Evolutionary conservation across 2,888 invertebrate genomes (phyloP).

Genomic region (Diplolepis rosae): DNA sequence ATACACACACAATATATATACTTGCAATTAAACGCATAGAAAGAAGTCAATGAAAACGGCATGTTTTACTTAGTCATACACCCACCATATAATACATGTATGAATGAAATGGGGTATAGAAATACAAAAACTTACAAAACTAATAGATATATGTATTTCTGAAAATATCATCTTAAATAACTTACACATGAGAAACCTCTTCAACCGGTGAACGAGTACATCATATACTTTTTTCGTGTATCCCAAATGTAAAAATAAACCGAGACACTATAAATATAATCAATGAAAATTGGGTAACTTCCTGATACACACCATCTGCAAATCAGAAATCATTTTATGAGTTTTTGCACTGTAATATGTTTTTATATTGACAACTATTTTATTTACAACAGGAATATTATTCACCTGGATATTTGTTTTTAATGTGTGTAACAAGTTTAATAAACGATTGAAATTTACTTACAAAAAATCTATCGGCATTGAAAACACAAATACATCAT

Average conservation of each 20-base stretch:
- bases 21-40: slow-evolving; percentile 33
- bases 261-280: slow-evolving; percentile 69
- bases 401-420: not conserved
- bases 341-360: slow-evolving; percentile 19
- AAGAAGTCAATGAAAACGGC: slow-evolving; percentile 28
- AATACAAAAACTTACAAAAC: slow-evolving; percentile 34
- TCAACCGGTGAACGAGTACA: slow-evolving; percentile 51
- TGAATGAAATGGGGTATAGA: slow-evolving; percentile 36
- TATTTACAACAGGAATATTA: not conserved
- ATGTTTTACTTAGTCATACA: slow-evolving; percentile 38
- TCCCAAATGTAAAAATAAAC: slow-evolving; percentile 54
- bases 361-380: not conserved
- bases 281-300: slow-evolving; percentile 62
- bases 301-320: slow-evolving; percentile 61
- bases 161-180: not conserved
- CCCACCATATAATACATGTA: slow-evolving; percentile 42
- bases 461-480: slow-evolving; percentile 3
- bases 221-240: slow-evolving; percentile 46
- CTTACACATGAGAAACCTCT: slow-evolving; percentile 11
- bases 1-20: slow-evolving; percentile 11
- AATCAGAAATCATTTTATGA: slow-evolving; percentile 50
- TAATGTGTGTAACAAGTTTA: slow-evolving; percentile 10
- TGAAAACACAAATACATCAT: not conserved
- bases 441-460: slow-evolving; percentile 17
- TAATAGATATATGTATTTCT: slow-evolving; percentile 7